phyloP scores from a whole-genome alignment of 1,140 invertebrate genomes.

The Pteromalus puparum region DNA sequence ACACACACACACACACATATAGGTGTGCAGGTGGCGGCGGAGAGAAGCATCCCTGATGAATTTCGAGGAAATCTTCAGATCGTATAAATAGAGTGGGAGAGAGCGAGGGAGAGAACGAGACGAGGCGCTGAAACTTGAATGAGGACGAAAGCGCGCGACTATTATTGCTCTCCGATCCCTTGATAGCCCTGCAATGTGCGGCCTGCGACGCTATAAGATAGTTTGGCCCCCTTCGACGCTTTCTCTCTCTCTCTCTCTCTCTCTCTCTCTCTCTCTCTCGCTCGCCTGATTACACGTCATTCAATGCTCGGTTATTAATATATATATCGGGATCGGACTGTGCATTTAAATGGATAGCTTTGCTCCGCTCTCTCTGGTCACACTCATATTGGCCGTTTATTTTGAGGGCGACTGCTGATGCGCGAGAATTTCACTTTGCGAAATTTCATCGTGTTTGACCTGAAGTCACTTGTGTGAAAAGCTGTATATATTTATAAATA shows the following conservation, averaged over 20 bases:
- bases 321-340: not conserved
- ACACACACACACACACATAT: too few relatives aligned
- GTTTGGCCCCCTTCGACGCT: not conserved
- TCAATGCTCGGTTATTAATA: not conserved
- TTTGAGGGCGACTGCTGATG: too few relatives aligned
- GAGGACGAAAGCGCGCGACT: constrained; percentile 14
- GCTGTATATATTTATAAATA: too few relatives aligned
- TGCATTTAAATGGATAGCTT: too few relatives aligned
- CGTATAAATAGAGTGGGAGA: constrained; percentile 13
- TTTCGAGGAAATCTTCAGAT: constrained; percentile 46
- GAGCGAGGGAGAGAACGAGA: not conserved
- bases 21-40: not conserved
- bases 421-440: too few relatives aligned
- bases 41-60: constrained; percentile 24
- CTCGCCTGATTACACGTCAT: not conserved
- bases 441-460: too few relatives aligned
- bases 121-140: constrained; percentile 15
- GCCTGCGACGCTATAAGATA: not conserved
- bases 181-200: not conserved
- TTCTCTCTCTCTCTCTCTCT: not conserved
- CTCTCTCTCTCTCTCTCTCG: too few relatives aligned
- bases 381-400: too few relatives aligned
- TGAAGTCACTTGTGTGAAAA: too few relatives aligned
- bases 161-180: constrained; percentile 17
- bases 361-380: too few relatives aligned